Percentiles rank a stretch among this genome's conserved stretches.
Evolutionary conservation across 2,888 invertebrate genomes (phyloP).

Genomic region (Rotaria macrura): DNA sequence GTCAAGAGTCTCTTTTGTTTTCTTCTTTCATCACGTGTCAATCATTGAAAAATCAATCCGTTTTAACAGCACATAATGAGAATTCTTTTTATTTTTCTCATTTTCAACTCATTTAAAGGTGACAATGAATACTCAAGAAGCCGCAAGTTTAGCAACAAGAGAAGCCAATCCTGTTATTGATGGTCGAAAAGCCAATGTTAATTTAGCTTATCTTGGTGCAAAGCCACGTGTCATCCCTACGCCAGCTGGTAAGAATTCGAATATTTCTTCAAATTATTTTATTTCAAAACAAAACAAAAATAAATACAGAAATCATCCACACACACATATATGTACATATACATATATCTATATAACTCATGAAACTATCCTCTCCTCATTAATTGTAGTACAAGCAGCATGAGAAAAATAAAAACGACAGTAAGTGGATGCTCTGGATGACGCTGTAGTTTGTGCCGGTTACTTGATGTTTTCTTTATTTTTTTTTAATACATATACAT

Average conservation of each 20-base stretch:
- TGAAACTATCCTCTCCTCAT: not conserved
- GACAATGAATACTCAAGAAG: constrained; percentile 86
- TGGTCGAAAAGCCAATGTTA: constrained; percentile 92
- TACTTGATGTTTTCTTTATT: not conserved
- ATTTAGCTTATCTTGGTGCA: constrained; percentile 88
- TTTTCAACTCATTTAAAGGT: constrained; percentile 59
- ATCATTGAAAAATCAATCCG: no score
- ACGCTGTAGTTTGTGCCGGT: not conserved
- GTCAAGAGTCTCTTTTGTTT: no score
- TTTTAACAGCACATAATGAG: no score
- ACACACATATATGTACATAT: not conserved
- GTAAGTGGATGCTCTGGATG: constrained; percentile 11
- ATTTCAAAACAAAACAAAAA: no score
- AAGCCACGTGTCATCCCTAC: constrained; percentile 59
- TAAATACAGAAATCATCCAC: not conserved
- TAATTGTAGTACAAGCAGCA: not conserved
- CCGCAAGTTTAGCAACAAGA: constrained; percentile 88
- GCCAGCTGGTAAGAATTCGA: not conserved
- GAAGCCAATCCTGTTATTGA: constrained; percentile 96
- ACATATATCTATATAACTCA: not conserved
- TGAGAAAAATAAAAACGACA: not conserved
- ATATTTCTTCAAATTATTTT: not conserved
- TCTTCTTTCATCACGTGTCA: no score
- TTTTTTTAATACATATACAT: no score
- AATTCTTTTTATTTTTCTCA: no score